phyloP scores from a whole-genome alignment of 2,113 vertebrate species.

The Pristiophorus japonicus region DNA sequence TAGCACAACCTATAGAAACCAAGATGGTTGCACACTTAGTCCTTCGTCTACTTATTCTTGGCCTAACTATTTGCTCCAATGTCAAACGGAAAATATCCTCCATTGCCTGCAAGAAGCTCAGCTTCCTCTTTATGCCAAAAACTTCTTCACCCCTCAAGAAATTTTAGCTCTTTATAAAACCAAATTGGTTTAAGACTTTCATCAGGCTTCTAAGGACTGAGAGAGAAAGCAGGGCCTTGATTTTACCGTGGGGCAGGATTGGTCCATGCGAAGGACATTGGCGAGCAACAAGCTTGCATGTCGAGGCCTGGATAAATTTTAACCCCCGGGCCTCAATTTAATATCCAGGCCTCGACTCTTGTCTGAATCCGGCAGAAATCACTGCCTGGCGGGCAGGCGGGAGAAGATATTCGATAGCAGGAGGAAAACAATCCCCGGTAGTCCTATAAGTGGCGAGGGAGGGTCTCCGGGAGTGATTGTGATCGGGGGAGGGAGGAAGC shows the following conservation, averaged over 20 bases:
- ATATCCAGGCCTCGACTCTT: too few species aligned
- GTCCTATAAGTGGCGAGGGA: neutral
- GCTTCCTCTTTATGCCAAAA: neutral
- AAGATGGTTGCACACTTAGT: neutral
- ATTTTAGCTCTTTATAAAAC: neutral
- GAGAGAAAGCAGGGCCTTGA: neutral
- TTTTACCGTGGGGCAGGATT: neutral
- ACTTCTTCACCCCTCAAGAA: neutral
- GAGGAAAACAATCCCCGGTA: neutral
- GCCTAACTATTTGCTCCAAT: neutral
- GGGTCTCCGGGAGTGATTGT: too few species aligned
- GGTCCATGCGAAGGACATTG: neutral
- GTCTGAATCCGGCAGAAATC: neutral
- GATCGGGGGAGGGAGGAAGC: too few species aligned
- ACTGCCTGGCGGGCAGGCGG: neutral
- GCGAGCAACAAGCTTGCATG: neutral
- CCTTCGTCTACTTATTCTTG: neutral
- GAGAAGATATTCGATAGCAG: neutral
- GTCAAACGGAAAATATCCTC: neutral
- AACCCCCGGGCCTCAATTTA: neutral
- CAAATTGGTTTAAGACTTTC: neutral
- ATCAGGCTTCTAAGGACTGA: neutral
- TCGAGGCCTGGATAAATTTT: neutral
- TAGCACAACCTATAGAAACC: neutral
- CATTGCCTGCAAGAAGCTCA: neutral